Conservation (phyloP, 2,888 invertebrate species). For the Drosophila borealis region DNA sequence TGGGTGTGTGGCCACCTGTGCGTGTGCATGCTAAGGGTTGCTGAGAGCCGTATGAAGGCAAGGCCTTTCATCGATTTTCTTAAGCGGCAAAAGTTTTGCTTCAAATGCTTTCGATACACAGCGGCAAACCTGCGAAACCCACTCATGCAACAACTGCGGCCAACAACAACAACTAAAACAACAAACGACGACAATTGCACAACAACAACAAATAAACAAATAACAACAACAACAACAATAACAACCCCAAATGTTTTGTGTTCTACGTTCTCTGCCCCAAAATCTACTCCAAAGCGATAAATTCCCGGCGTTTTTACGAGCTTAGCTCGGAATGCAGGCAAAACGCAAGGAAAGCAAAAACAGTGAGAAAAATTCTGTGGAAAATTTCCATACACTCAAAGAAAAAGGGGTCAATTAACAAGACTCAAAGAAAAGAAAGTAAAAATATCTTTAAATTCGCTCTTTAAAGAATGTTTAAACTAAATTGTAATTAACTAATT, state of each 20-base stretch:
- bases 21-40: slow-evolving; percentile 29
- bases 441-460: too few relatives aligned
- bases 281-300: slow-evolving; percentile 76
- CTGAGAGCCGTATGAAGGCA: slow-evolving; percentile 1
- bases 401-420: background rate
- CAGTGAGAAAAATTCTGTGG: slow-evolving; percentile 22
- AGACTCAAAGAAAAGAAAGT: too few relatives aligned
- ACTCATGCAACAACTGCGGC: slow-evolving; percentile 65
- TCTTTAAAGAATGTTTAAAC: too few relatives aligned
- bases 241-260: slow-evolving; percentile 39
- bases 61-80: slow-evolving; percentile 68
- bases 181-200: slow-evolving; percentile 54
- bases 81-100: slow-evolving; percentile 58
- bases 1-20: slow-evolving; percentile 60
- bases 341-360: slow-evolving; percentile 43
- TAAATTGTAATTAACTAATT: too few relatives aligned
- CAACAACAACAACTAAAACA: slow-evolving; percentile 30
- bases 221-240: slow-evolving; percentile 36
- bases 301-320: slow-evolving; percentile 77
- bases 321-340: slow-evolving; percentile 59
- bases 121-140: slow-evolving; percentile 43
- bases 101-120: slow-evolving; percentile 36
- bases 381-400: slow-evolving; percentile 26
- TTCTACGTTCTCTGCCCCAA: slow-evolving; percentile 32
- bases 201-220: slow-evolving; percentile 41